Percentiles rank a stretch among this genome's conserved stretches.
These are phyloP conservation scores for Cyclargus thomasi DNA, from an alignment of 1,140 invertebrate genomes.

Conservation along the genomic window DNA sequence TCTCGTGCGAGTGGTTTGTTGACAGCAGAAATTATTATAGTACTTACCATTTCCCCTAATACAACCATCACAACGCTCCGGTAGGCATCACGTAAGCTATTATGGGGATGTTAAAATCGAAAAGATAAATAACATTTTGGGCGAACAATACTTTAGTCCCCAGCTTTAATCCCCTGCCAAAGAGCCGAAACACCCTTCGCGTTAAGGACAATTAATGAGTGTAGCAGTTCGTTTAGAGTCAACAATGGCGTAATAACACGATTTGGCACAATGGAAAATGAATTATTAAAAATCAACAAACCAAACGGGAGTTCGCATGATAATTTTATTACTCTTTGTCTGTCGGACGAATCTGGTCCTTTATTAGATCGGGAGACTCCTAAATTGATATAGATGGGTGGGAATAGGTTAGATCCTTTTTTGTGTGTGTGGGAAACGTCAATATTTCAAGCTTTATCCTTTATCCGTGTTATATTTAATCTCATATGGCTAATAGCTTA, in stretches of 20 bases:
- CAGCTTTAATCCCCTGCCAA: conserved; percentile 46
- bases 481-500: no score
- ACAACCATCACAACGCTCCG: conserved; percentile 2
- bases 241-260: conserved; percentile 61
- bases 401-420: not conserved
- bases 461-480: not conserved
- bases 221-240: conserved; percentile 58
- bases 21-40: not conserved
- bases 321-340: conserved; percentile 40
- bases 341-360: conserved; percentile 24
- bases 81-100: not conserved
- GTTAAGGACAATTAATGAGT: conserved; percentile 66
- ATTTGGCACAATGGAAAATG: conserved; percentile 56
- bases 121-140: conserved; percentile 60
- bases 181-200: conserved; percentile 45
- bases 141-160: conserved; percentile 55
- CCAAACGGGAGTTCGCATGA: conserved; percentile 41
- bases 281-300: conserved; percentile 56
- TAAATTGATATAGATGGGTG: conserved; percentile 8
- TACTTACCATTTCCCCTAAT: not conserved
- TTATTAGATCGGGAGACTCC: conserved; percentile 24
- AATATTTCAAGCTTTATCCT: not conserved
- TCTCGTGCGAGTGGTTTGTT: not conserved
- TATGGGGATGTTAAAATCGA: conserved; percentile 19
- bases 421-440: not conserved